A percentile compares a stretch with the other conserved stretches of the same genome.
phyloP scores from a whole-genome alignment of 2,113 vertebrate species.

The Haemorhous mexicanus region DNA sequence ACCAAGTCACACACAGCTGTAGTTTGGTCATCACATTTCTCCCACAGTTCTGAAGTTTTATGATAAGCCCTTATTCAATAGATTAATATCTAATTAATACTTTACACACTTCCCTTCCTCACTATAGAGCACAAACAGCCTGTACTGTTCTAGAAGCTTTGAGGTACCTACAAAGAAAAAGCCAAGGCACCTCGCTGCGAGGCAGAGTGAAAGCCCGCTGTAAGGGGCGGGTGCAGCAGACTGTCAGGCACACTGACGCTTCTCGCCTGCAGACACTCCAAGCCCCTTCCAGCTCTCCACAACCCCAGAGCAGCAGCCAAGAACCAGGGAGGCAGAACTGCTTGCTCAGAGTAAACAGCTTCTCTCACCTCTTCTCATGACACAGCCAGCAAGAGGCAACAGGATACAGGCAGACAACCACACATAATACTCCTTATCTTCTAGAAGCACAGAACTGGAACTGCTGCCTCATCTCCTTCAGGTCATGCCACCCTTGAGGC shows the following conservation, averaged over 20 bases:
- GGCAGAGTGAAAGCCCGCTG: background rate
- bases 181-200: background rate
- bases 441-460: background rate
- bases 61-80: background rate
- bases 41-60: background rate
- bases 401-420: background rate
- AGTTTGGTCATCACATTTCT: background rate
- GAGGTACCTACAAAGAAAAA: background rate
- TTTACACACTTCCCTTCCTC: background rate
- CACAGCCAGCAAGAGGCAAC: background rate
- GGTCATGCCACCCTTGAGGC: background rate
- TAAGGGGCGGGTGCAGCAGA: rapidly evolving
- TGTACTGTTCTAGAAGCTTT: background rate
- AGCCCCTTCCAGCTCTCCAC: background rate
- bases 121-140: background rate
- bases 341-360: background rate
- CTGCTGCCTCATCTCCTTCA: background rate
- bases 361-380: background rate
- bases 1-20: rapidly evolving
- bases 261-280: rapidly evolving
- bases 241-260: rapidly evolving
- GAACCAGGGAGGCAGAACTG: background rate
- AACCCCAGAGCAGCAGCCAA: background rate
- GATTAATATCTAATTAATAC: background rate
- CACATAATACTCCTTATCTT: background rate